A percentile compares a stretch with the other conserved stretches of the same genome.
Conservation (phyloP, 2,888 invertebrate genomes). For the Cataglyphis cursor region DNA sequence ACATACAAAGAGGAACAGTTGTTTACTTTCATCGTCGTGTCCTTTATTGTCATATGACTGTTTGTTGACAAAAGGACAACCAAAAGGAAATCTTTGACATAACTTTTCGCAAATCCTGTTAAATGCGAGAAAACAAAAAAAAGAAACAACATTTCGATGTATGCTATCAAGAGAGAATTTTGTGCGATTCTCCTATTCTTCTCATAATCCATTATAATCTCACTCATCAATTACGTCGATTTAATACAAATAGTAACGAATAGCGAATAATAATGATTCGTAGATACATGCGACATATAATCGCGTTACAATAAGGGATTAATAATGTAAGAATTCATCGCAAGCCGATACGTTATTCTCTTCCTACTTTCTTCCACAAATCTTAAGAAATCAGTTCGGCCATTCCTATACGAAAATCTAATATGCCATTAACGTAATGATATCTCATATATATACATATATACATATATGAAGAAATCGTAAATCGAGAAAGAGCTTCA, state of each 20-base stretch:
- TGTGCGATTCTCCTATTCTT: not conserved
- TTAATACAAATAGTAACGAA: not conserved
- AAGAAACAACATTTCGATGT: not conserved
- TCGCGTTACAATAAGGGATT: not conserved
- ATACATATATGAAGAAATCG: not conserved
- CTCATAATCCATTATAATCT: not conserved
- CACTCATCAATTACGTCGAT: not conserved
- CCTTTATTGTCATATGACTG: not conserved
- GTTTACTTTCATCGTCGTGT: not conserved
- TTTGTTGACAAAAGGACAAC: not conserved
- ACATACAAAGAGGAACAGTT: not conserved
- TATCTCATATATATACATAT: not conserved
- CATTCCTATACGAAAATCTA: constrained; percentile 1
- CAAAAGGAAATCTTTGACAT: not conserved
- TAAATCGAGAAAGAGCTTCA: not conserved
- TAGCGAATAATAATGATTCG: not conserved
- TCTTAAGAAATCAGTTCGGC: not conserved
- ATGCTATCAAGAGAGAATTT: not conserved
- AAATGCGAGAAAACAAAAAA: not conserved
- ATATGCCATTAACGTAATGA: not conserved
- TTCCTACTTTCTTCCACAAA: constrained; percentile 8
- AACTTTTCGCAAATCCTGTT: not conserved
- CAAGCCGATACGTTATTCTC: not conserved
- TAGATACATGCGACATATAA: not conserved
- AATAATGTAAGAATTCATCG: constrained; percentile 14